Percentiles rank a stretch among this genome's conserved stretches.
Evolutionary conservation across 2,113 vertebrate genomes (phyloP).

Genomic region (Callipepla squamata): DNA sequence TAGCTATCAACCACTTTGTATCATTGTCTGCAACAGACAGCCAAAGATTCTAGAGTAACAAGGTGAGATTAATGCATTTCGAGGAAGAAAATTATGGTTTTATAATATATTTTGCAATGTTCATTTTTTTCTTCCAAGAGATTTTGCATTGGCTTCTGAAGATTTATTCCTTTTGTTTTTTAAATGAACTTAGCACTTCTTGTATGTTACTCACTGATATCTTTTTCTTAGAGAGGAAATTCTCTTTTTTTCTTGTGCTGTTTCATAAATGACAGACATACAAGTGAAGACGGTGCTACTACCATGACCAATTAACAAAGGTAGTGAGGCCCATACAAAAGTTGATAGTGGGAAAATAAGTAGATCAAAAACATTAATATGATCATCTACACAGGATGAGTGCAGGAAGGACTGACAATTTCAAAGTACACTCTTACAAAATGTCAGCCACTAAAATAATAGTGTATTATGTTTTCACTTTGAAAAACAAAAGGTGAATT

Average conservation of each 20-base stretch:
- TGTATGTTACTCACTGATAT: not conserved
- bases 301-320: not conserved
- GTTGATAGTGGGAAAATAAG: not conserved
- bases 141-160: not conserved
- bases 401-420: not conserved
- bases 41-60: constrained; percentile 36
- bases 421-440: not conserved
- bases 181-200: not conserved
- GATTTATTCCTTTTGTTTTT: not conserved
- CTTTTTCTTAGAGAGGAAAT: not conserved
- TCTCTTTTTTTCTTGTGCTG: not conserved
- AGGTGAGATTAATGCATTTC: constrained; percentile 57
- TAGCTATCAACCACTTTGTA: constrained; percentile 69
- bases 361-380: not conserved
- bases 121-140: not conserved
- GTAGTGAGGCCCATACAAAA: not conserved
- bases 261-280: not conserved
- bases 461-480: not conserved
- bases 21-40: constrained; percentile 1
- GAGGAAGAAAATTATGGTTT: not conserved
- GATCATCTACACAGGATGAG: not conserved
- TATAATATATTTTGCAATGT: not conserved
- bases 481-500: not conserved
- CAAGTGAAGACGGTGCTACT: not conserved
- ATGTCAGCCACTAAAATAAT: not conserved